Evolutionary conservation across 1,140 invertebrate genomes (phyloP), one percentile per base, ranked within the genome.

Genomic region (Drosophila chauvacae): DNA sequence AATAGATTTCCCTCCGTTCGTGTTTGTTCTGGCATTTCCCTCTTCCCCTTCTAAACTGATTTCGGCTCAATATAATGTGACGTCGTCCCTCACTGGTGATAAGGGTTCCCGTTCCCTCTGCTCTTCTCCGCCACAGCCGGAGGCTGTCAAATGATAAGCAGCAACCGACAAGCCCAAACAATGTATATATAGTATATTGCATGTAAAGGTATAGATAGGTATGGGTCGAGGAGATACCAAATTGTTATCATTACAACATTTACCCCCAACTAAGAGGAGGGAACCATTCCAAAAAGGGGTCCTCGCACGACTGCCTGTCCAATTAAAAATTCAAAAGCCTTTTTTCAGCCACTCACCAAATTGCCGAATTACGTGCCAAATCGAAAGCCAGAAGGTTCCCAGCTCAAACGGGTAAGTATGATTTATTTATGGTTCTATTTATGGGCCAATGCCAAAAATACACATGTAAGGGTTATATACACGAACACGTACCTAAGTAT

Each of bases 281-380:
- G 41, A 47, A 33, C 45, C 11, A 20, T 5, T 6, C 28, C 7
- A 9, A 9, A 30, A 30, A 9, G 28, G 28, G 30, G 30, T 7
- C 5, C 62, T 39, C 48, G 68, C 64, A 57, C 48, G 50, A 33
- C 7, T 37, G 66, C 66, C 53, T 59, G 39, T 72, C 69, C 66
- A 72, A 72, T 72, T 72, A 72, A 72, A 72, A 72, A 72, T 72
- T 72, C 69, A 72, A 71, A 71, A 72, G 66, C 66, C 68, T 59
- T 71, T 59, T 71, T 50, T 59, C 66, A 72, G 66, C 44, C 69
- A 71, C 69, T 72, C 66, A 41, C 69, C 68, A 72, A 72, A 59
- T 71, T 58, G 68, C 18, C 18, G 70, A 72, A 60, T 44, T 73
- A 73, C 70, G 70, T 73, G 70, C 70, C 69, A 72, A 71, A 28